Conservation (phyloP, 92 coral and sea anemone genomes). For the Parazoanthus atlanticus region DNA sequence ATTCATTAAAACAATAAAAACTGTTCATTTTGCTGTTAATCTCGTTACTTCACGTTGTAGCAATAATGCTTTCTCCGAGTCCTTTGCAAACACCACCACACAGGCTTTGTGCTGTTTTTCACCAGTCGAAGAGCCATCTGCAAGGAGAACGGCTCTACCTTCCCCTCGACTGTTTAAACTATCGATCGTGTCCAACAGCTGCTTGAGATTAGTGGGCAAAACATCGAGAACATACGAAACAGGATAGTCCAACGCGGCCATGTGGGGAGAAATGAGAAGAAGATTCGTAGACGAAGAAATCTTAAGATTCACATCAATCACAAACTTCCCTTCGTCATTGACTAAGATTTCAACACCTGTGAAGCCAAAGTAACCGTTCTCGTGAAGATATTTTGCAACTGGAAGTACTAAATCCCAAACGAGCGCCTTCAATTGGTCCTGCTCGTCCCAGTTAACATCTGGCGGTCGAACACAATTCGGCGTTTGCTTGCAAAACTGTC, state of each 20-base stretch:
- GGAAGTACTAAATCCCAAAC: slow-evolving; percentile 62
- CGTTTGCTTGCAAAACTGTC: slow-evolving; percentile 54
- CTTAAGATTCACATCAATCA: slow-evolving; percentile 76
- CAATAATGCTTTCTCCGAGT: slow-evolving; percentile 48
- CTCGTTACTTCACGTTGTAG: slow-evolving; percentile 47
- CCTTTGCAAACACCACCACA: slow-evolving; percentile 57
- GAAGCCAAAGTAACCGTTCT: slow-evolving; percentile 78
- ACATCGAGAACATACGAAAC: slow-evolving; percentile 53
- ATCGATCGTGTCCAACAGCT: slow-evolving; percentile 52
- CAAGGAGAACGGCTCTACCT: slow-evolving; percentile 53
- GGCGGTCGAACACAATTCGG: slow-evolving; percentile 50
- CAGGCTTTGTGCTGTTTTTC: slow-evolving; percentile 61
- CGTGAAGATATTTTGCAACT: slow-evolving; percentile 75
- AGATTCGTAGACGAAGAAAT: slow-evolving; percentile 72
- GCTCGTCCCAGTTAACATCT: slow-evolving; percentile 74
- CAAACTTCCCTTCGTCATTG: slow-evolving; percentile 68
- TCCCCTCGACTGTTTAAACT: slow-evolving; percentile 44
- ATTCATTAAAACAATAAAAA: background rate
- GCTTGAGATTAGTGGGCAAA: slow-evolving; percentile 38
- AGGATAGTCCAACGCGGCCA: slow-evolving; percentile 68
- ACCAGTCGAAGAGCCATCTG: slow-evolving; percentile 53
- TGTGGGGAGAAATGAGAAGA: slow-evolving; percentile 75
- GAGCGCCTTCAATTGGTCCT: slow-evolving; percentile 60
- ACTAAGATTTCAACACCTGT: slow-evolving; percentile 71
- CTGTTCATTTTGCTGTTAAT: background rate